Percentiles rank a stretch among this genome's conserved stretches.
Conservation (phyloP, 1,140 invertebrate species). For the Drepana arcuata region DNA sequence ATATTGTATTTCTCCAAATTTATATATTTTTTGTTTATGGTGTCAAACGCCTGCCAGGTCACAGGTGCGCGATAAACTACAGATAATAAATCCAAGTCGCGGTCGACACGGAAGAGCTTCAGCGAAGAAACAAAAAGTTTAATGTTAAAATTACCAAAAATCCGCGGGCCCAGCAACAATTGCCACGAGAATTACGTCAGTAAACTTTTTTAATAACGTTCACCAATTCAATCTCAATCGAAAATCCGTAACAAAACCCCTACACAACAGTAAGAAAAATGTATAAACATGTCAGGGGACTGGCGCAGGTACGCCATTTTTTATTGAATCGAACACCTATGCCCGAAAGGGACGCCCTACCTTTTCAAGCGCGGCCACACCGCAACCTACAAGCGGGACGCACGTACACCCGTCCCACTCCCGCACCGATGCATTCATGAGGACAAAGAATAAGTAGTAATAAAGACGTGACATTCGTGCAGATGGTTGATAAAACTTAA, state of each 20-base stretch:
- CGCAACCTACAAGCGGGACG: slow-evolving; percentile 31
- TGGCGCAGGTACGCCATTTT: slow-evolving; percentile 64
- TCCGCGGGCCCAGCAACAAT: slow-evolving; percentile 36
- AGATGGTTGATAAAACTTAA: slow-evolving; percentile 69
- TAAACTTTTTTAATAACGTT: slow-evolving; percentile 69
- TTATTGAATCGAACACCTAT: slow-evolving; percentile 65
- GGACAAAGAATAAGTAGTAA: slow-evolving; percentile 67
- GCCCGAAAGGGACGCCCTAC: slow-evolving; percentile 41
- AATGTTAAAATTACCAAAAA: slow-evolving; percentile 36
- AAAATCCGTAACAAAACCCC: slow-evolving; percentile 59
- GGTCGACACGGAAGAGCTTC: slow-evolving; percentile 4
- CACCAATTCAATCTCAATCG: slow-evolving; percentile 57
- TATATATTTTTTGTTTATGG: too few species aligned
- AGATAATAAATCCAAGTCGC: slow-evolving; percentile 24
- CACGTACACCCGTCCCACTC: slow-evolving; percentile 28
- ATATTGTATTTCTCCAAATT: too few species aligned
- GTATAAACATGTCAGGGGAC: slow-evolving; percentile 63
- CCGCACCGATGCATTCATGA: slow-evolving; percentile 42
- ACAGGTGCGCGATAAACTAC: slow-evolving; percentile 10
- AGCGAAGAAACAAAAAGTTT: slow-evolving; percentile 29
- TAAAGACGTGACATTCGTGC: slow-evolving; percentile 68
- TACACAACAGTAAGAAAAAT: slow-evolving; percentile 60
- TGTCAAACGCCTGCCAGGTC: slow-evolving; percentile 6
- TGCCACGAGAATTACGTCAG: slow-evolving; percentile 41
- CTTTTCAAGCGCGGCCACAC: slow-evolving; percentile 34